Conservation (phyloP, 2,797 vertebrate species). For the Alca torda region DNA sequence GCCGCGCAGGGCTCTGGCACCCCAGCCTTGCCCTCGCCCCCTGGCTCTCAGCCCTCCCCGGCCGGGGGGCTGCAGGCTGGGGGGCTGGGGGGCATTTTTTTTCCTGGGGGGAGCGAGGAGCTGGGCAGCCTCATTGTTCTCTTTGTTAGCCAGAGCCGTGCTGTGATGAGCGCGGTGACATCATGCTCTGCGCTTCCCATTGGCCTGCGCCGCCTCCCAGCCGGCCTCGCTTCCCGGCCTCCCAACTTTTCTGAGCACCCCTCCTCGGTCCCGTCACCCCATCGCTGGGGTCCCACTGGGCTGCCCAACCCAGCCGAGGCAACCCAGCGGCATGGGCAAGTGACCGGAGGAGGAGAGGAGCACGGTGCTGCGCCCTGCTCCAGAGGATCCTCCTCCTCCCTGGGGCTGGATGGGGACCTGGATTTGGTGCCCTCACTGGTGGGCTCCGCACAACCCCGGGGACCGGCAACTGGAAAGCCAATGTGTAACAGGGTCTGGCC, state of each 20-base stretch:
- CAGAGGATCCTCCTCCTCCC: background rate
- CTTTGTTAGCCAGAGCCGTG: constrained; percentile 97
- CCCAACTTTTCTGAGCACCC: constrained; percentile 51
- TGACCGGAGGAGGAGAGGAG: background rate
- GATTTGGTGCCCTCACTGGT: accelerated
- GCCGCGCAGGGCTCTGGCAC: background rate
- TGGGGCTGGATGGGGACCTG: background rate
- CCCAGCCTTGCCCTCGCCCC: background rate
- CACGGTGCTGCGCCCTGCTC: background rate
- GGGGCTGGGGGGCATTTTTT: background rate
- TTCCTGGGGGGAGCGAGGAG: constrained; percentile 10
- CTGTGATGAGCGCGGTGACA: constrained; percentile 91
- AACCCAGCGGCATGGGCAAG: accelerated
- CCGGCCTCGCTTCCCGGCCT: constrained; percentile 31
- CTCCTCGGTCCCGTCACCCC: background rate
- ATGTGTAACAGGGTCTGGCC: accelerated
- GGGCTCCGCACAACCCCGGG: background rate
- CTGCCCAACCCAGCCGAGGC: accelerated
- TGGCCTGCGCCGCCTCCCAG: constrained; percentile 76
- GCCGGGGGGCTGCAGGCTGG: background rate
- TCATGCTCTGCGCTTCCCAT: constrained; percentile 86
- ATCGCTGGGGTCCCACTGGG: background rate
- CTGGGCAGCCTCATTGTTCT: constrained; percentile 88
- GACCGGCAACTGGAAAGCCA: accelerated
- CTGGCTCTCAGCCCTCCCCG: background rate